Base-by-base conservation (phyloP, 1,140 invertebrate genomes). In the Eumaeus atala region DNA sequence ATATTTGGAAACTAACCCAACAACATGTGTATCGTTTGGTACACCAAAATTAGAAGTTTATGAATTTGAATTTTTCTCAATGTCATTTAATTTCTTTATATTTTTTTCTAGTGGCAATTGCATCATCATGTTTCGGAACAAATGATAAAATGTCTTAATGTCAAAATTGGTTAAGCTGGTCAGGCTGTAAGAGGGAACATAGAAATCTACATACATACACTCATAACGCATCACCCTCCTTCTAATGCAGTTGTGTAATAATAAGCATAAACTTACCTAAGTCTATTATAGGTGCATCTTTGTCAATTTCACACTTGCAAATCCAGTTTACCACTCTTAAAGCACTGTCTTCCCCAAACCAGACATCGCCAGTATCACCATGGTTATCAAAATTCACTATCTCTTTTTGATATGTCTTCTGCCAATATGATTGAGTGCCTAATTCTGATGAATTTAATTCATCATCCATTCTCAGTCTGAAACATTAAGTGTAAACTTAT, bases 331-430 rank as follows among this genome's bases (percentile, higher is more conserved):
- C 87, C 14, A 97, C 88, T 64, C 94, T 90, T 38, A 91, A 84
- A 36, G 94, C 92, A 58, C 92, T 94, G 51, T 93, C 92, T 79
- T 95, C 93, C 9, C 96, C 96, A 77, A 98, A 98, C 96, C 96
- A 98, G 37, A 97, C 90, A 77, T 98, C 96, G 6, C 97, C 97
- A 10, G 94, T 90, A 77, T 98, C 96, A 3, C 95, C 96, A 77
- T 94, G 91, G 58, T 91, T 91, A 49, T 92, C 88, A 75, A 94
- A 98, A 82, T 97, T 96, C 33, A 89, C 83, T 35, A 97, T 91
- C 88, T 98, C 97, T 54, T 88, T 89, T 48, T 90, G 82, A 78
- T 98, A 98, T 9, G 91, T 87, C 47, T 91, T 85, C 70, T 97
- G 93, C 97, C 97, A 98, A 84, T 93, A 96, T 40, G 93, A 89